phyloP scores from a whole-genome alignment of 2,113 vertebrate species.

The Chrysemys picta region DNA sequence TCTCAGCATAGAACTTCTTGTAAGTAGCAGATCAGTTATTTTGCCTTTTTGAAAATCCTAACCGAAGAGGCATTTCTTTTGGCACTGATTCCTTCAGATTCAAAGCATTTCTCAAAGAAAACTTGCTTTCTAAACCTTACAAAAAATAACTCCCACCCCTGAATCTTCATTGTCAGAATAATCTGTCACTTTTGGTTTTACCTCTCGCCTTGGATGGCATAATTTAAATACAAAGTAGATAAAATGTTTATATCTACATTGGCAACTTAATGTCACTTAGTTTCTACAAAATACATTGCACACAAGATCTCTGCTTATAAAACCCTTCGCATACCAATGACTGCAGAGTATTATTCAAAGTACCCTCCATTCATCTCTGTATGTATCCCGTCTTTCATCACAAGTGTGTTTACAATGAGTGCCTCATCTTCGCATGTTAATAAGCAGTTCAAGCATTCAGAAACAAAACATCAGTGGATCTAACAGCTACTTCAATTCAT shows the following conservation, averaged over 20 bases:
- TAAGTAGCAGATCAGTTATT: conserved; percentile 9
- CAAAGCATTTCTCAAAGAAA: conserved; percentile 55
- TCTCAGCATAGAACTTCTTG: background rate
- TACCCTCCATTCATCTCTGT: too few relatives aligned
- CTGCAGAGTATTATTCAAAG: too few relatives aligned
- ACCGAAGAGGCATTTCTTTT: conserved; percentile 57
- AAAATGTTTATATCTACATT: conserved; percentile 57
- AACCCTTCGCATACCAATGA: background rate
- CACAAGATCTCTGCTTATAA: conserved; percentile 29
- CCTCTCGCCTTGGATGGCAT: background rate
- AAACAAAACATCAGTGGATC: conserved; percentile 76
- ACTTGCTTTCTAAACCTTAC: background rate
- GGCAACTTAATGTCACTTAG: conserved; percentile 38
- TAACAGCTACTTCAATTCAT: conserved; percentile 88
- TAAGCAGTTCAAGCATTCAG: conserved; percentile 77
- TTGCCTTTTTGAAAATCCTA: conserved; percentile 9
- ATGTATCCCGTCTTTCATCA: conserved; percentile 57
- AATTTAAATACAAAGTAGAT: conserved; percentile 50
- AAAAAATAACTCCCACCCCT: conserved; percentile 30
- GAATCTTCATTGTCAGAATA: conserved; percentile 40
- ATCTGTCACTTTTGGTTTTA: conserved; percentile 19
- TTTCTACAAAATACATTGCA: conserved; percentile 27
- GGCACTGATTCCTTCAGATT: conserved; percentile 55
- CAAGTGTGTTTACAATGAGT: conserved; percentile 58
- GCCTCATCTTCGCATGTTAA: conserved; percentile 69